Evolutionary conservation across 2,113 vertebrate species (phyloP).

Genomic region (Nicator chloris): DNA sequence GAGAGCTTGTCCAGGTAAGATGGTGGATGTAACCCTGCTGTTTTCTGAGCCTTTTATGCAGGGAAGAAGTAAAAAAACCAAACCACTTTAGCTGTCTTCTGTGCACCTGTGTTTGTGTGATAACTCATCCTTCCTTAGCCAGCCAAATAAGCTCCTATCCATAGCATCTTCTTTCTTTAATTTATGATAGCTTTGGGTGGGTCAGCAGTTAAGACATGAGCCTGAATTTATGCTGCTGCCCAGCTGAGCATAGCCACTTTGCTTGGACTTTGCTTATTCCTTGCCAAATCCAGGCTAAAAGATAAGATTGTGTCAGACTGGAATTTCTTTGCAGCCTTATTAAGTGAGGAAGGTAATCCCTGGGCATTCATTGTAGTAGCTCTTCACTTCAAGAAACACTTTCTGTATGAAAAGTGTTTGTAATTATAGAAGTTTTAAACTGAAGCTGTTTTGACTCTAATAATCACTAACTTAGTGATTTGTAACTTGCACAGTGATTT

Average conservation of each 20-base stretch:
- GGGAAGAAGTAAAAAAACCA: not conserved
- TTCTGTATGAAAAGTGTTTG: not conserved
- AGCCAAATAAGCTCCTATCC: not conserved
- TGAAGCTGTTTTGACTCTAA: not conserved
- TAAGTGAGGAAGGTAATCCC: not conserved
- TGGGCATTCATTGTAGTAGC: not conserved
- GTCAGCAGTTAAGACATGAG: not conserved
- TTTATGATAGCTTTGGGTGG: not conserved
- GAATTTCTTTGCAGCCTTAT: not conserved
- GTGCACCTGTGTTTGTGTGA: not conserved
- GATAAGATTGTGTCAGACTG: not conserved
- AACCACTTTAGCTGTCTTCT: not conserved
- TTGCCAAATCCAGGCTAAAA: not conserved
- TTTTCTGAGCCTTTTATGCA: not conserved
- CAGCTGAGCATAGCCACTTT: not conserved
- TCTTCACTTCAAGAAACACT: not conserved
- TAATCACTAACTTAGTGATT: not conserved
- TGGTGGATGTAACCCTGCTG: rapidly evolving
- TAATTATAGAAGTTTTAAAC: not conserved
- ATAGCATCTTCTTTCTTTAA: not conserved
- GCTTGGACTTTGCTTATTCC: not conserved
- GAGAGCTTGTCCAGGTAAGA: slow-evolving; percentile 92
- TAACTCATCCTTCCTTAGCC: not conserved
- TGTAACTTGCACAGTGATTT: not conserved
- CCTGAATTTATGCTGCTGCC: not conserved